phyloP scores from a whole-genome alignment of 1,140 invertebrate genomes.

The Papilio dardanus region DNA sequence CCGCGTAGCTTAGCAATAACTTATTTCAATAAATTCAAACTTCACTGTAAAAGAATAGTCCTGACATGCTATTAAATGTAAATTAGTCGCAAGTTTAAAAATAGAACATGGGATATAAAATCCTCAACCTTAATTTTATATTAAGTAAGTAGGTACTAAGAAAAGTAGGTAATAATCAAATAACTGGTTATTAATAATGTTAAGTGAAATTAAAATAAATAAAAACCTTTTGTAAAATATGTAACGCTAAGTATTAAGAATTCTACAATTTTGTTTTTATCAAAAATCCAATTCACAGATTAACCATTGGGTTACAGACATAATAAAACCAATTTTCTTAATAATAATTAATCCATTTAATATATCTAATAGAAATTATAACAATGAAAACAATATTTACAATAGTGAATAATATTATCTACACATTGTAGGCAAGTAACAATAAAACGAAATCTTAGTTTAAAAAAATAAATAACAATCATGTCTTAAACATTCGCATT shows the following conservation, averaged over 20 bases:
- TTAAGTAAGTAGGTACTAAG: no score
- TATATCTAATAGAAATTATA: constrained; percentile 64
- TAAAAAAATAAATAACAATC: constrained; percentile 73
- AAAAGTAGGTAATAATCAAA: no score
- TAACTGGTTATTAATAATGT: no score
- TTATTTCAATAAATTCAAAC: background rate
- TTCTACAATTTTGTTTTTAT: background rate
- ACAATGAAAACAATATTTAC: constrained; percentile 78
- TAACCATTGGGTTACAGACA: constrained; percentile 14
- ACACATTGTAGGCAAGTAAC: constrained; percentile 53
- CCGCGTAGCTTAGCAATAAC: no score
- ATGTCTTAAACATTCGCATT: constrained; percentile 28
- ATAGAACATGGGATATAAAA: no score
- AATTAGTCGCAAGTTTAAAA: no score
- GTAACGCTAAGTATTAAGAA: no score
- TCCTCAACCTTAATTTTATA: no score
- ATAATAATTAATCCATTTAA: constrained; percentile 61
- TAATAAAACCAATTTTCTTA: constrained; percentile 53
- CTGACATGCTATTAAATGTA: no score
- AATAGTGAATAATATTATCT: constrained; percentile 52
- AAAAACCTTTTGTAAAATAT: no score
- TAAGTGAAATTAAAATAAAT: no score
- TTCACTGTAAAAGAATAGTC: no score
- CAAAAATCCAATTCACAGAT: background rate
- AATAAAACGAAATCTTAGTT: constrained; percentile 54